Evolutionary conservation across 2,797 vertebrate genomes (phyloP).

Genomic region (Paratrypauchen microcephalus): DNA sequence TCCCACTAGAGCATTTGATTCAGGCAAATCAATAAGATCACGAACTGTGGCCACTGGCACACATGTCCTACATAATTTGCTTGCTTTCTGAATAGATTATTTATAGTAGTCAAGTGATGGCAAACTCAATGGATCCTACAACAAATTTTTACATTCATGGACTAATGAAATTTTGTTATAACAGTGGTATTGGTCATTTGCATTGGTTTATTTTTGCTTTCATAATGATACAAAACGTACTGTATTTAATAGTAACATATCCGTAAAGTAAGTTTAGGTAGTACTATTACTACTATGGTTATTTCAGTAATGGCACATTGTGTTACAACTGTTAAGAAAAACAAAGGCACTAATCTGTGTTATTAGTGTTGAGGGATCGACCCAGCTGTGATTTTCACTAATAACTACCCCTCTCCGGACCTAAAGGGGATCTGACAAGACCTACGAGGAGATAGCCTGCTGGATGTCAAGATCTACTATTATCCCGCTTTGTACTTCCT

Average conservation of each 20-base stretch:
- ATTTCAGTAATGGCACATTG: background rate
- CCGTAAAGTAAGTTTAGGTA: background rate
- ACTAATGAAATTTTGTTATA: background rate
- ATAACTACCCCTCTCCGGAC: slow-evolving; percentile 54
- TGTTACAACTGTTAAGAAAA: background rate
- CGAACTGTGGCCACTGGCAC: slow-evolving; percentile 55
- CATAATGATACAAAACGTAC: background rate
- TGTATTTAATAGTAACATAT: background rate
- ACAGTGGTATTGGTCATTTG: background rate
- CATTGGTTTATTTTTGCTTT: background rate
- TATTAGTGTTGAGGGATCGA: slow-evolving; percentile 42
- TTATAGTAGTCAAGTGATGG: slow-evolving; percentile 22
- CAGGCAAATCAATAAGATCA: slow-evolving; percentile 58
- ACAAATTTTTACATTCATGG: background rate
- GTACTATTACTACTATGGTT: too few species aligned
- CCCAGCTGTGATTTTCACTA: slow-evolving; percentile 53
- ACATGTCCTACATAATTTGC: slow-evolving; percentile 53
- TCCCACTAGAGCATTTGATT: slow-evolving; percentile 38
- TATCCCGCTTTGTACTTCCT: slow-evolving; percentile 66
- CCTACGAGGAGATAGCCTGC: slow-evolving; percentile 37
- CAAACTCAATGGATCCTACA: slow-evolving; percentile 18
- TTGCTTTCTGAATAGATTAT: slow-evolving; percentile 28
- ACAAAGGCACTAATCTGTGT: slow-evolving; percentile 18
- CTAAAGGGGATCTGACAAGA: slow-evolving; percentile 21
- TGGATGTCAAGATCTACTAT: slow-evolving; percentile 62